phyloP scores from a whole-genome alignment of 2,797 vertebrate genomes.

The Schizopygopsis pylzovi region DNA sequence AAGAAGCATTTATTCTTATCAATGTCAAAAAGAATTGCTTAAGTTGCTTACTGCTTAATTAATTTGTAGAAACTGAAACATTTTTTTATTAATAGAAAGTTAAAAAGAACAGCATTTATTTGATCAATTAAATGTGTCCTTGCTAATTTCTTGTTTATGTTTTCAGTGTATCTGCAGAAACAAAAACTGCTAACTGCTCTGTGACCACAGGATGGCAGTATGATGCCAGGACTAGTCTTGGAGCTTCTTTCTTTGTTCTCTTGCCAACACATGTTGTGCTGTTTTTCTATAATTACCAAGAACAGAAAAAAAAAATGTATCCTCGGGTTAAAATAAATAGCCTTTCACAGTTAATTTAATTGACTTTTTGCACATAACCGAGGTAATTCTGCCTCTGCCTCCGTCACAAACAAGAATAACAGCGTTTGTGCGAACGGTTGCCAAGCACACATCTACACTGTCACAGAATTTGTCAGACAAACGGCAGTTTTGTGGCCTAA shows the following conservation, averaged over 20 bases:
- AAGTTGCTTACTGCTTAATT: no score
- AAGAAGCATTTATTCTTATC: no score
- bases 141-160: not conserved
- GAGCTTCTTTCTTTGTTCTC: constrained; percentile 77
- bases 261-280: constrained; percentile 71
- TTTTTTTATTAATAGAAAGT: not conserved
- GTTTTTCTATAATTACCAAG: constrained; percentile 67
- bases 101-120: not conserved
- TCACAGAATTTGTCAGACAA: constrained; percentile 52
- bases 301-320: no score
- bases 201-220: constrained; percentile 80
- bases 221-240: constrained; percentile 69
- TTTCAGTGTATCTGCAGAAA: not conserved
- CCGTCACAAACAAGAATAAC: constrained; percentile 81
- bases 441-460: constrained; percentile 60
- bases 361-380: constrained; percentile 84
- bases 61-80: not conserved
- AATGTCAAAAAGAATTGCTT: no score
- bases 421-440: constrained; percentile 73
- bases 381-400: constrained; percentile 79
- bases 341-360: constrained; percentile 87
- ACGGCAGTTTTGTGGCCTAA: constrained; percentile 51
- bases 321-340: constrained; percentile 85
- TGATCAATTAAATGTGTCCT: not conserved
- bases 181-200: constrained; percentile 24